phyloP scores from a whole-genome alignment of 2,113 vertebrate species.

The Phasianus colchicus region DNA sequence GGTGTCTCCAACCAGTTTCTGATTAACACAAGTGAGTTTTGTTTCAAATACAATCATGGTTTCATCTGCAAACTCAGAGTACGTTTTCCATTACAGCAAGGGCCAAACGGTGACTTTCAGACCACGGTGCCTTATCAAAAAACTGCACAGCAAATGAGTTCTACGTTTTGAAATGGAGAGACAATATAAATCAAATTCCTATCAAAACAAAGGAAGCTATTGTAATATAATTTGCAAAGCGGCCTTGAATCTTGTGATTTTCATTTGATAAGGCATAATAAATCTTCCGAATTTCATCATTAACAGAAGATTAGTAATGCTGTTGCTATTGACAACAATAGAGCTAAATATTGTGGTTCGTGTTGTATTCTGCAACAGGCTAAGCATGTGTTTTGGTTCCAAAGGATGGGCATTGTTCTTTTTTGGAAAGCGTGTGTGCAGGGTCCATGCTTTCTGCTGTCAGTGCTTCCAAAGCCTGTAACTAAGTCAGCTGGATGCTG shows the following conservation, averaged over 20 bases:
- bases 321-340: conserved; percentile 50
- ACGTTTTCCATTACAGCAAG: background rate
- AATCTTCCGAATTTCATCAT: background rate
- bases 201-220: background rate
- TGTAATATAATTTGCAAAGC: background rate
- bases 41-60: background rate
- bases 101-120: background rate
- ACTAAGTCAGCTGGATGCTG: background rate
- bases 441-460: background rate
- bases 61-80: background rate
- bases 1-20: conserved; percentile 99
- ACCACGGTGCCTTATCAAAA: background rate
- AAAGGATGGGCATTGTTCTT: background rate
- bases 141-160: background rate
- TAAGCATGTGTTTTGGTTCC: background rate
- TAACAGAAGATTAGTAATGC: background rate
- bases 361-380: background rate
- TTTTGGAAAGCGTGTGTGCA: background rate
- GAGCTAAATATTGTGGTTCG: background rate
- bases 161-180: background rate
- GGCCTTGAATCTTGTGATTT: background rate
- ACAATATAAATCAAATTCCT: background rate
- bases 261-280: background rate
- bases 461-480: background rate
- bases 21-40: conserved; percentile 96